phyloP scores from a whole-genome alignment of 2,797 vertebrate species.

The Enteromius viviparus region DNA sequence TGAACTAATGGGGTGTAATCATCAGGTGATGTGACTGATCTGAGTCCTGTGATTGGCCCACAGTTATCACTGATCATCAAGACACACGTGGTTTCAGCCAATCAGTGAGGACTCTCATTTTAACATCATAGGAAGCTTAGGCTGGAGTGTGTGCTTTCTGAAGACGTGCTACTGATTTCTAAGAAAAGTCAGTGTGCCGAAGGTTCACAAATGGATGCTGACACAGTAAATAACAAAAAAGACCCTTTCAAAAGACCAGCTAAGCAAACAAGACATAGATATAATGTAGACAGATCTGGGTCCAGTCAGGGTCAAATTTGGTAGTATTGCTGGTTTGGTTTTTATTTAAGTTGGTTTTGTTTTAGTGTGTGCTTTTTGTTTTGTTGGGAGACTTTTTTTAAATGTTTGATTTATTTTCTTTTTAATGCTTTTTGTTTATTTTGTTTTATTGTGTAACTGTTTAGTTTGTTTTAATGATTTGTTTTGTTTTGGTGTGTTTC shows the following conservation, averaged over 20 bases:
- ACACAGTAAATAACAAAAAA: background rate
- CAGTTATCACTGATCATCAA: slow-evolving; percentile 16
- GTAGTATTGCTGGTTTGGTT: background rate
- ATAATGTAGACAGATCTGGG: background rate
- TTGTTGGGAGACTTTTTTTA: background rate
- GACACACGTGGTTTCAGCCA: slow-evolving; percentile 25
- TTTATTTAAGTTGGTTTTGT: background rate
- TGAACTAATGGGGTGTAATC: slow-evolving; percentile 5
- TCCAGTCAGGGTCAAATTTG: background rate
- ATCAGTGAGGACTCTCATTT: slow-evolving; percentile 15
- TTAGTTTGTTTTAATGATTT: no score
- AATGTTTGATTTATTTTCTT: no score
- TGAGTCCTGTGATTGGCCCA: slow-evolving; percentile 43
- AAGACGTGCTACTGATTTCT: background rate
- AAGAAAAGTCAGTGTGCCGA: slow-evolving; percentile 6
- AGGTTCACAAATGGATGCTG: background rate
- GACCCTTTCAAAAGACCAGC: background rate
- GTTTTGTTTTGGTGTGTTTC: background rate
- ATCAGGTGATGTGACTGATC: slow-evolving; percentile 48
- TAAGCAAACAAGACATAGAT: background rate
- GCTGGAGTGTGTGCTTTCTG: background rate
- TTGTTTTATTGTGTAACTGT: no score
- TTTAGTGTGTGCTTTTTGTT: background rate
- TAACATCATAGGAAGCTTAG: slow-evolving; percentile 1
- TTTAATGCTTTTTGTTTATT: no score